Percentiles rank a stretch among this genome's conserved stretches.
Conservation (phyloP, 2,888 invertebrate species). For the Sinhomidia bicolor region DNA sequence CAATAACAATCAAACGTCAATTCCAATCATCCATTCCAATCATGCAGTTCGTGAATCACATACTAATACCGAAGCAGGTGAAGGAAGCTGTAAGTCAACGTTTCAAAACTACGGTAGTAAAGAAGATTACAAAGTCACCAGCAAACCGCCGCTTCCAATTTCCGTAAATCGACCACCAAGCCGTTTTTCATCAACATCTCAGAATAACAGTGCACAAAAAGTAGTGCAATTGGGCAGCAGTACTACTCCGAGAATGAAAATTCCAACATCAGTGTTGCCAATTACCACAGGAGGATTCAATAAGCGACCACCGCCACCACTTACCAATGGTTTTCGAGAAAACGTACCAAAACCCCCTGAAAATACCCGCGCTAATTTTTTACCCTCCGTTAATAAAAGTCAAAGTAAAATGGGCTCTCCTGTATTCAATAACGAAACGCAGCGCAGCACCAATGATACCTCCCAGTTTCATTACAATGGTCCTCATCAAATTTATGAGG, state of each 20-base stretch:
- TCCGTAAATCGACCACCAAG: background rate
- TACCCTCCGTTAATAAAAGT: too few species aligned
- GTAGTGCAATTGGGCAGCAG: background rate
- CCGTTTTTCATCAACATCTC: background rate
- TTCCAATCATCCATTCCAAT: too few species aligned
- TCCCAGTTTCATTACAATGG: background rate
- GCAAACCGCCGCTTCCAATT: background rate
- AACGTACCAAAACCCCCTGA: background rate
- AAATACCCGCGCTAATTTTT: too few species aligned
- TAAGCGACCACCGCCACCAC: background rate
- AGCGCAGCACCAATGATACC: background rate
- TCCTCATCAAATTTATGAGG: slow-evolving; percentile 7
- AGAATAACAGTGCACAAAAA: background rate
- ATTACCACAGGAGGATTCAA: background rate
- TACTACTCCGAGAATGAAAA: slow-evolving; percentile 4
- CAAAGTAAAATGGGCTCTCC: too few species aligned
- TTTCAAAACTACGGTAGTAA: background rate
- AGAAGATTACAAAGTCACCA: background rate
- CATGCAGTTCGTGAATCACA: too few species aligned
- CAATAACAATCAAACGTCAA: too few species aligned
- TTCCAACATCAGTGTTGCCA: background rate
- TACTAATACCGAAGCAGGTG: too few species aligned
- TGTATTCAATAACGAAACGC: too few species aligned
- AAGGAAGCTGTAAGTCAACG: too few species aligned
- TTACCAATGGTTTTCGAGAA: background rate